Percentiles rank a stretch among this genome's conserved stretches.
Evolutionary conservation across 2,888 invertebrate species (phyloP).

Genomic region (Thereva nobilitata): DNA sequence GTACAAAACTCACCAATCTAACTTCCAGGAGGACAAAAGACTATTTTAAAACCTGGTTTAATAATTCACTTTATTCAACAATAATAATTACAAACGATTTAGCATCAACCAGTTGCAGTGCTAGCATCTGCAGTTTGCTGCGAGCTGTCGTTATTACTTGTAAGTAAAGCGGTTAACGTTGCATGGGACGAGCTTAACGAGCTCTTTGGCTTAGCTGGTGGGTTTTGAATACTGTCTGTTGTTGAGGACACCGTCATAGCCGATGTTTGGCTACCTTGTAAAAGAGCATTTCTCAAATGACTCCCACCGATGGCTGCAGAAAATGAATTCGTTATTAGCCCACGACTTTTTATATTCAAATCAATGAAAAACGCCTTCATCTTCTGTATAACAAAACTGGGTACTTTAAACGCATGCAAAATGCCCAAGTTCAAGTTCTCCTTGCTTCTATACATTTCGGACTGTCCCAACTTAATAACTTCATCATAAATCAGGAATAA

Average conservation of each 20-base stretch:
- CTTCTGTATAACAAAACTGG: conserved; percentile 66
- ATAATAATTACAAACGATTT: too few species aligned
- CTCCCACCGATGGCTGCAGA: conserved; percentile 47
- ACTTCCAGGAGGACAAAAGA: too few species aligned
- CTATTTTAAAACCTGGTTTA: too few species aligned
- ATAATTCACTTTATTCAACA: too few species aligned
- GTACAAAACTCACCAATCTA: too few species aligned
- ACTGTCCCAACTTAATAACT: conserved; percentile 63
- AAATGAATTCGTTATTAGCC: conserved; percentile 55
- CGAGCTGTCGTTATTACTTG: conserved; percentile 45
- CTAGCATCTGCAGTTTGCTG: conserved; percentile 3
- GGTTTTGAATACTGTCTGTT: neutral
- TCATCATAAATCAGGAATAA: conserved; percentile 66
- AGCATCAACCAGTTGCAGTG: conserved; percentile 1
- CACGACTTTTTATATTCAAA: conserved; percentile 56
- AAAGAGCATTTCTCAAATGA: conserved; percentile 53
- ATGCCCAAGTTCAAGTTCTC: conserved; percentile 54
- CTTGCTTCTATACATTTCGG: conserved; percentile 61
- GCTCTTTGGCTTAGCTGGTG: conserved; percentile 46
- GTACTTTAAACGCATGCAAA: conserved; percentile 61
- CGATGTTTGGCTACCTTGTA: conserved; percentile 49
- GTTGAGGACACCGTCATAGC: neutral
- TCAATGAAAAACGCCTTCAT: conserved; percentile 60
- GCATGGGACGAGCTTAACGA: conserved; percentile 57
- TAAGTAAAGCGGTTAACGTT: conserved; percentile 56